Evolutionary conservation across 2,797 vertebrate genomes (phyloP).

Genomic region (Acanthopagrus latus): DNA sequence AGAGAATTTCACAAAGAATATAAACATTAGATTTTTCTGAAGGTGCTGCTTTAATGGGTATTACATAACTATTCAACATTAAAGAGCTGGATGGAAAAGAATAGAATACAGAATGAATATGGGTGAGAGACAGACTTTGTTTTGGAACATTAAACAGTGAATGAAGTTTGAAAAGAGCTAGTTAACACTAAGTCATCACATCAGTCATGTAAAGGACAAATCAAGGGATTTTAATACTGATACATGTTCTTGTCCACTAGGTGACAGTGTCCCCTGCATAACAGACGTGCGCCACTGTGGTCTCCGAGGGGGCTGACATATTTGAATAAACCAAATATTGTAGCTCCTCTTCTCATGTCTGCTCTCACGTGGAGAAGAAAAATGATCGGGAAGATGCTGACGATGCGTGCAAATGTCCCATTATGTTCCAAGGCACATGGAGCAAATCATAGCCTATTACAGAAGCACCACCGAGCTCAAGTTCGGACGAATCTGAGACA

Average conservation of each 20-base stretch:
- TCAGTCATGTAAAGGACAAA: not conserved
- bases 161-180: not conserved
- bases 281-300: not conserved
- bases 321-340: not conserved
- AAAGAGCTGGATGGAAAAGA: not conserved
- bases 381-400: constrained; percentile 12
- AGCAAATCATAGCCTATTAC: constrained; percentile 50
- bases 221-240: constrained; percentile 13
- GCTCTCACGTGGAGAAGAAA: not conserved
- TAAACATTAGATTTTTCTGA: not conserved
- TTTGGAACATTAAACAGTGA: constrained; percentile 1
- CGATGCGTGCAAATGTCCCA: constrained; percentile 15
- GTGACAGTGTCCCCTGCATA: constrained; percentile 59
- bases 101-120: not conserved
- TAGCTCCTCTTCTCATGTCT: constrained; percentile 1
- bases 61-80: constrained; percentile 13
- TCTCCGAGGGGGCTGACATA: not conserved
- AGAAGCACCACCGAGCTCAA: constrained; percentile 10
- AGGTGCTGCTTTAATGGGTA: constrained; percentile 13
- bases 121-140: not conserved
- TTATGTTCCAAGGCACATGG: constrained; percentile 60
- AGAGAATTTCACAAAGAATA: not conserved
- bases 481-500: not conserved
- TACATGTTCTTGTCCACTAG: constrained; percentile 58
- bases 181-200: not conserved